Evolutionary conservation across 1,140 invertebrate species (phyloP).

Genomic region (Oryctes rhinoceros): DNA sequence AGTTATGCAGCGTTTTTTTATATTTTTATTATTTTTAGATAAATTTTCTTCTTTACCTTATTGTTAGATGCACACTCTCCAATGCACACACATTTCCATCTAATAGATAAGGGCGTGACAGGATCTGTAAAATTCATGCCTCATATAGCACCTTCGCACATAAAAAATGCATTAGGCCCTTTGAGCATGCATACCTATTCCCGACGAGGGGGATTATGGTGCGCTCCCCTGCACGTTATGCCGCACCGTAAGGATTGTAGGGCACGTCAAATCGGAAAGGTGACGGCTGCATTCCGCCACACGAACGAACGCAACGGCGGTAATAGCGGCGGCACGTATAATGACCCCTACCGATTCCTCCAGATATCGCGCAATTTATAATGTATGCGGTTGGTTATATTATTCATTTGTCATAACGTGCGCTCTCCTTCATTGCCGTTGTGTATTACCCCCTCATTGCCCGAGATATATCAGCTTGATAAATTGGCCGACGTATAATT

Average conservation of each 20-base stretch:
- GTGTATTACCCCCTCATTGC: not conserved
- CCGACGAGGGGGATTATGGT: slow-evolving; percentile 1
- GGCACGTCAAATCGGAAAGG: too few species aligned
- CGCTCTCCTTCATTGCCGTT: not conserved
- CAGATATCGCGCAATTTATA: slow-evolving; percentile 20
- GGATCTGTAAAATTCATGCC: slow-evolving; percentile 27
- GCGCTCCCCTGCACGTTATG: not conserved
- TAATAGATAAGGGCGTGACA: not conserved
- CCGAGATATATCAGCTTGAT: slow-evolving; percentile 24
- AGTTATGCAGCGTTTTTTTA: too few species aligned
- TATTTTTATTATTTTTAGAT: too few species aligned
- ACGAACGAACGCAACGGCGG: not conserved
- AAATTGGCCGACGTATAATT: slow-evolving; percentile 11
- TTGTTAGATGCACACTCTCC: too few species aligned
- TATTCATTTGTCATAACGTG: slow-evolving; percentile 34
- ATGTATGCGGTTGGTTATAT: slow-evolving; percentile 16
- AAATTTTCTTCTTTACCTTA: too few species aligned
- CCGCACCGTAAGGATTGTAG: too few species aligned
- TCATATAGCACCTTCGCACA: slow-evolving; percentile 16
- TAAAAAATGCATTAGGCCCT: slow-evolving; percentile 21
- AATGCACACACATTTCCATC: not conserved
- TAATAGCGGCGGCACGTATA: slow-evolving; percentile 7
- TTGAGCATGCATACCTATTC: slow-evolving; percentile 16
- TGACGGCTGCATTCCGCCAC: slow-evolving; percentile 2
- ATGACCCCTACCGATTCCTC: slow-evolving; percentile 19